Evolutionary conservation across 2,888 invertebrate species (phyloP), one percentile per base, ranked within the genome.

Genomic region (Hemaris fuciformis): DNA sequence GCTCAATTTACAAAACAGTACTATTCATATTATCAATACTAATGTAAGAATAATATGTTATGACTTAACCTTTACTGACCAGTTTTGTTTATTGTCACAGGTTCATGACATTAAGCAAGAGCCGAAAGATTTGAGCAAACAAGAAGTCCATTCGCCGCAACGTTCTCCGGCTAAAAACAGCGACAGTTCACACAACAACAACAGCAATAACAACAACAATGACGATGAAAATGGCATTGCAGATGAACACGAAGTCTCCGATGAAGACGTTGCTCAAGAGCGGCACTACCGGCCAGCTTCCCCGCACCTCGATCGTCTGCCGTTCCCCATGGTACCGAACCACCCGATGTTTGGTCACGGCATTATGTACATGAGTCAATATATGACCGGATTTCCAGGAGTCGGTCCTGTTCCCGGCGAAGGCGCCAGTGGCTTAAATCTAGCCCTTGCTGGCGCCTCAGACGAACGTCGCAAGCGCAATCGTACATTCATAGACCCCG

Each of bases 401-500:
- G 94, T 94, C 0, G 89, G 89, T 1, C 64, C 93, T 7, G 94
- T 85, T 63, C 93, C 94, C 5, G 93, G 94, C 4, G 94, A 93
- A 69, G 93, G 94, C 25, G 93, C 94, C 43, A 91, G 93, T 57
- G 94, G 94, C 0, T 81, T 95, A 3, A 96, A 95, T 76, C 86
- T 96, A 67, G 94, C 94, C 67, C 90, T 95, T 43, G 94, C 94
- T 13, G 91, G 90, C 58, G 93, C 94, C 18, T 95, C 94, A n/a
- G 98, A 98, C 76, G 98, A 98, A 81, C 94, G 98, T 41, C 95
- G 98, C 69, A 98, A 99, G 85, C 95, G 99, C 46, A 99, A 99
- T 87, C 95, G 99, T 71, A 99, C 99, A 45, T 99, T 99, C 91
- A 99, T 99, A 79, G 99, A 99, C 91, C 99, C 99, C 0, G 98